A percentile compares a stretch with the other conserved stretches of the same genome.
phyloP scores from a whole-genome alignment of 2,888 invertebrate genomes.

The Pheosia gnoma region DNA sequence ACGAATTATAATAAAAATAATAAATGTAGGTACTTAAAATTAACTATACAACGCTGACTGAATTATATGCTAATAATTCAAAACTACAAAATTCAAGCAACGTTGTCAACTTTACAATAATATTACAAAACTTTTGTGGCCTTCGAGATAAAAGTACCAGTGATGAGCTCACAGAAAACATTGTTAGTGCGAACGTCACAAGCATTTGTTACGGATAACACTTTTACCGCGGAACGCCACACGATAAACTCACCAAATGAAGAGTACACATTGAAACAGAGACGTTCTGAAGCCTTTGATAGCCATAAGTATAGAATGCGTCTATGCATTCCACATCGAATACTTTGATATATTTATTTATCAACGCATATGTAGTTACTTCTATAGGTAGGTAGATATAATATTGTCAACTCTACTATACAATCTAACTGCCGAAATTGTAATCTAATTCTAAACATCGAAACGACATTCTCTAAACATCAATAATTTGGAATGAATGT shows the following conservation, averaged over 20 bases:
- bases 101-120: constrained; percentile 12
- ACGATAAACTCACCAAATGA: constrained; percentile 21
- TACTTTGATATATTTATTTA: background rate
- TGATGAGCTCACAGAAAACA: constrained; percentile 35
- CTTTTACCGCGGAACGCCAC: constrained; percentile 44
- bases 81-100: constrained; percentile 16
- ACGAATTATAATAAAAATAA: background rate
- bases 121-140: constrained; percentile 30
- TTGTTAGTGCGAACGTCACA: constrained; percentile 40
- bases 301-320: constrained; percentile 22
- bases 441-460: constrained; percentile 17
- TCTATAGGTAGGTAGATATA: constrained; percentile 13
- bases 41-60: background rate
- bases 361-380: constrained; percentile 12
- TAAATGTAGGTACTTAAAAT: background rate
- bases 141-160: constrained; percentile 43
- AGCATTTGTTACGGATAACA: constrained; percentile 38
- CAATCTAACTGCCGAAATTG: constrained; percentile 20
- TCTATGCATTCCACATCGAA: constrained; percentile 17
- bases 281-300: constrained; percentile 59
- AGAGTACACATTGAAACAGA: constrained; percentile 60
- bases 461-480: constrained; percentile 40
- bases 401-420: constrained; percentile 25
- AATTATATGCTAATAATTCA: background rate
- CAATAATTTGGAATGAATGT: constrained; percentile 45